phyloP scores from a whole-genome alignment of 1,140 invertebrate species.

The Ceratina calcarata region DNA sequence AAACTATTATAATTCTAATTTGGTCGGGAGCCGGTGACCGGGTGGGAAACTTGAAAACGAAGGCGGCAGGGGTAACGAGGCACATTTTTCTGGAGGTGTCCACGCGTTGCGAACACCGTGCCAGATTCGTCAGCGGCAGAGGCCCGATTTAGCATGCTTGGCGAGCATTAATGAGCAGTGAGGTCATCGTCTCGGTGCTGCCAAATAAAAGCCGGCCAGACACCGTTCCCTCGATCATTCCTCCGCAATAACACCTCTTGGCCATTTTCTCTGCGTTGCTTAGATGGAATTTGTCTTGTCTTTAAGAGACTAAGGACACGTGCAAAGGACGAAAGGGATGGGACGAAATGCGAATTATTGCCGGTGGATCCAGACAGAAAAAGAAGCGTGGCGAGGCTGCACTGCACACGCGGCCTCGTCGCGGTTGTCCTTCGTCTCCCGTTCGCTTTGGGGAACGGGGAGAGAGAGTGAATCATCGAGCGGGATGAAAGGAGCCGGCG shows the following conservation, averaged over 20 bases:
- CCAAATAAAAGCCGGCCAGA: constrained; percentile 48
- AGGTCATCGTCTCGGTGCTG: constrained; percentile 50
- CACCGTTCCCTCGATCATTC: constrained; percentile 1
- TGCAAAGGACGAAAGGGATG: background rate
- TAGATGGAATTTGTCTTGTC: constrained; percentile 16
- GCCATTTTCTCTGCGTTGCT: background rate
- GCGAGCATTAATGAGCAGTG: constrained; percentile 49
- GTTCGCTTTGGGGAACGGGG: constrained; percentile 32
- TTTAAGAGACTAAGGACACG: background rate
- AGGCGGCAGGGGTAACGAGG: background rate
- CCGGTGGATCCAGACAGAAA: background rate
- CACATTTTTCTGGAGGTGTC: constrained; percentile 42
- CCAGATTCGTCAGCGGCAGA: constrained; percentile 52
- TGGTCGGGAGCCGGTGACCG: constrained; percentile 3
- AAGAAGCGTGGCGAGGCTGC: constrained; percentile 29
- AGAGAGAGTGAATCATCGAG: constrained; percentile 48
- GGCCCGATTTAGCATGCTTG: constrained; percentile 40
- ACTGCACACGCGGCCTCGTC: constrained; percentile 44
- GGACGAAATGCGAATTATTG: background rate
- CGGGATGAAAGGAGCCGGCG: constrained; percentile 39
- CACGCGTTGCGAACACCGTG: constrained; percentile 33
- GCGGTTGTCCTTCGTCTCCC: constrained; percentile 47
- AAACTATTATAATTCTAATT: background rate
- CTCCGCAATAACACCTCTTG: background rate
- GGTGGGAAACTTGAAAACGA: constrained; percentile 5